Evolutionary conservation across 2,888 invertebrate genomes (phyloP), one percentile per base, ranked within the genome.

Genomic region (Lasioglossum pauxillum): DNA sequence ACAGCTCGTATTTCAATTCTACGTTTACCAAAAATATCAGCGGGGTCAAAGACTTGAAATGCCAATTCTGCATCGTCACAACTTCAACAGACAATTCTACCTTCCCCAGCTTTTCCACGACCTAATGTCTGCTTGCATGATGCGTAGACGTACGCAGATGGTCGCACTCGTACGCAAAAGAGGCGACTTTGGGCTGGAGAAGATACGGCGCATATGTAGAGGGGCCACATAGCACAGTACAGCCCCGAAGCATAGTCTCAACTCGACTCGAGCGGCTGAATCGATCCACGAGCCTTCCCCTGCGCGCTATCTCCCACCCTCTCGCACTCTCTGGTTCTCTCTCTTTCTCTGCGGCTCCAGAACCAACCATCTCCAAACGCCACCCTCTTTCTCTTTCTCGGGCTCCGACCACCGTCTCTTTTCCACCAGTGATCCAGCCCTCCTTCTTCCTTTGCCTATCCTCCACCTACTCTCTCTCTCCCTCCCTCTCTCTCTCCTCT

Each of bases 181-280:
- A 76, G 77, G 46, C 60, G 83, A 83, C 75, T 87, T 83, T 74
- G 87, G 78, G 44, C 46, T 53, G 75, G 76, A 78, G 86, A 82
- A 82, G 84, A 88, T 82, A 84, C 84, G 78, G 82, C 86, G 83
- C 85, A 87, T 84, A 90, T 86, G 86, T 85, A 83, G 86, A 90
- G 79, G 84, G 84, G 80, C 80, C 88, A 88, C 90, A 89, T 80
- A 84, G 90, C 88, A 83, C 76, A 72, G 90, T 89, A 90, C 88
- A 90, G 90, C 88, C 85, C 91, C 89, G 85, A 90, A 91, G 91
- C 89, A 90, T 91, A 91, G 91, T 91, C 92, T 92, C 92, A 88
- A 91, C 92, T 93, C 92, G 93, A 93, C 93, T 94, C 94, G 93
- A 93, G 93, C 93, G 92, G 94, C 94, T 94, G 94, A 93, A 94